phyloP scores from a whole-genome alignment of 2,113 vertebrate species.

The Pipa parva region DNA sequence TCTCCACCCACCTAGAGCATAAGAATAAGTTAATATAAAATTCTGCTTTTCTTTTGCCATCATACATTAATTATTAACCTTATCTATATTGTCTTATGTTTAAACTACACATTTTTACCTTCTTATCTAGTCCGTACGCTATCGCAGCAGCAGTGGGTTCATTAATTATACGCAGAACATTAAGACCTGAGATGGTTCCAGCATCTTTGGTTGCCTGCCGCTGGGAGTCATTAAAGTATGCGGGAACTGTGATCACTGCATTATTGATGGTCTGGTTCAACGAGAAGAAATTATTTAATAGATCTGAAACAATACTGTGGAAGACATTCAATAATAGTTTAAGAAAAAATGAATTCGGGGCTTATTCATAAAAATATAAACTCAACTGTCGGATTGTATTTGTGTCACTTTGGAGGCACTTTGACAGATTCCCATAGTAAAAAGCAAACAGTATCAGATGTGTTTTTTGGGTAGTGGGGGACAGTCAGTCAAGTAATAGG shows the following conservation, averaged over 20 bases:
- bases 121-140: slow-evolving; percentile 84
- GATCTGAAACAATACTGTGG: background rate
- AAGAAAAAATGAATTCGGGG: too few species aligned
- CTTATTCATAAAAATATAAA: too few species aligned
- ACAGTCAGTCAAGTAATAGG: too few species aligned
- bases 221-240: slow-evolving; percentile 88
- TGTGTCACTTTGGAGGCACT: too few species aligned
- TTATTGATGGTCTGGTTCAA: slow-evolving; percentile 65
- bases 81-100: background rate
- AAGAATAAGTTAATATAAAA: background rate
- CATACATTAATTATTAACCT: too few species aligned
- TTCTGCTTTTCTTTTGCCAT: too few species aligned
- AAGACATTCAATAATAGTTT: background rate
- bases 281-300: background rate
- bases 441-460: background rate
- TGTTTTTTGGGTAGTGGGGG: background rate
- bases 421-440: background rate
- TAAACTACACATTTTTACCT: slow-evolving; percentile 49
- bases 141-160: slow-evolving; percentile 91
- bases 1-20: slow-evolving; percentile 71
- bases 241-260: slow-evolving; percentile 84
- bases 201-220: slow-evolving; percentile 87
- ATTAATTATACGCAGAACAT: slow-evolving; percentile 85
- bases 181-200: slow-evolving; percentile 79
- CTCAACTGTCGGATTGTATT: too few species aligned